Base-by-base conservation (phyloP, 2,113 vertebrate genomes). In the Zingel zingel region DNA sequence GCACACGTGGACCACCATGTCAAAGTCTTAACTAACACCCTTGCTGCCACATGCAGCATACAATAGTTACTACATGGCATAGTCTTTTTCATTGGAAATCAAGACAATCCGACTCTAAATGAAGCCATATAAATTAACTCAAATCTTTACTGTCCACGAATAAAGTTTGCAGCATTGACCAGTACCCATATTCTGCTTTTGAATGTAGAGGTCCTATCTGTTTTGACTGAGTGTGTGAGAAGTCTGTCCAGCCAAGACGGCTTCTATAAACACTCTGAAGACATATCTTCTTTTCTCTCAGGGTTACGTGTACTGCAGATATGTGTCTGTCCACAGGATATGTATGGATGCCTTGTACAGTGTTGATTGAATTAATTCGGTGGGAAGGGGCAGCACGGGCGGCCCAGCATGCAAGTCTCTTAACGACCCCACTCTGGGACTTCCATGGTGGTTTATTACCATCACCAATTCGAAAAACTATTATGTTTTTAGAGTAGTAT, bases 1-100 rank as follows among this genome's bases (percentile, higher is more conserved):
- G 30, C 62, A 77, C 68, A 59, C 30, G n/a, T 69, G 54, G 74
- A 89, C 81, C 82, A 88, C 87, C 51, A 2, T 81, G 86, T 65
- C 58, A 54, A 74, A 84, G 5, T 43, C 50, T 43, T 14, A 77
- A 56, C 71, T 23, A 47, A 39, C 54, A 67, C 43, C 39, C 19
- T 10, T 27, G 43, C 63, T 30, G 16, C n/a, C 33, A 70, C 72
- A 72, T 58, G 57, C 47, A 50, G 27, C 56, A 39, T 73, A 62
- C 30, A 23, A 33, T 51, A 21, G 57, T 74, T 58, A 56, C 57
- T 70, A 50, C 59, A 51, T 59, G 23, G 64, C 27, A 62, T 51
- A 23, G 14, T 27, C 11, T 77, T 63, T 74, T 56, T 39, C 6
- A 11, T 59, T 63, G 18, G 23, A 30, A 80, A 57, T 50, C 14